A percentile compares a stretch with the other conserved stretches of the same genome.
Evolutionary conservation across 2,113 vertebrate species (phyloP).

Genomic region (Indicator maculatus): DNA sequence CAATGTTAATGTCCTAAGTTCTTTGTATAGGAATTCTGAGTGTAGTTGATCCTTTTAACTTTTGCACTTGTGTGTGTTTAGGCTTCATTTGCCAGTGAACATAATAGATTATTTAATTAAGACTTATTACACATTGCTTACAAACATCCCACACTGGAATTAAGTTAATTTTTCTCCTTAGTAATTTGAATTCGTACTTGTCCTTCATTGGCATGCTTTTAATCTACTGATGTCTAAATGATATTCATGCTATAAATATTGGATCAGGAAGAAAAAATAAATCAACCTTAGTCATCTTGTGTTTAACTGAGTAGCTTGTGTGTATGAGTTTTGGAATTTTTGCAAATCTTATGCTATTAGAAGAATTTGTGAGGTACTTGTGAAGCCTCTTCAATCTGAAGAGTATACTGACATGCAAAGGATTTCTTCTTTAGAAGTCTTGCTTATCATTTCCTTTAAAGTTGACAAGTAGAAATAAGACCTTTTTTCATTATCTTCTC

Average conservation of each 20-base stretch:
- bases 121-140: conserved; percentile 68
- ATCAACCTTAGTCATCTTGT: neutral
- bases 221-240: conserved; percentile 54
- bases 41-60: conserved; percentile 22
- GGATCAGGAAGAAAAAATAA: conserved; percentile 16
- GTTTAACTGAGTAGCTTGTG: neutral
- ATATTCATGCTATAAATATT: conserved; percentile 45
- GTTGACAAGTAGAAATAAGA: neutral
- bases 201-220: conserved; percentile 66
- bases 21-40: conserved; percentile 7
- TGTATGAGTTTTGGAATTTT: neutral
- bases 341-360: neutral
- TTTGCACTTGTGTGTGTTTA: conserved; percentile 61
- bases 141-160: conserved; percentile 61
- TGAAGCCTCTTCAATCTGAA: neutral
- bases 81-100: conserved; percentile 55
- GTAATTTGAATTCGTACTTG: conserved; percentile 70
- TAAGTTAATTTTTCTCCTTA: conserved; percentile 53
- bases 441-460: neutral
- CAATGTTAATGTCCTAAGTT: neutral
- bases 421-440: neutral
- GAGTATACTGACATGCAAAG: neutral
- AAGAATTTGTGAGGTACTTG: neutral
- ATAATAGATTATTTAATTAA: conserved; percentile 76
- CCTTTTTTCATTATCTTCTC: neutral